Evolutionary conservation across 2,888 invertebrate genomes (phyloP).

Genomic region (Limnephilus rhombicus): DNA sequence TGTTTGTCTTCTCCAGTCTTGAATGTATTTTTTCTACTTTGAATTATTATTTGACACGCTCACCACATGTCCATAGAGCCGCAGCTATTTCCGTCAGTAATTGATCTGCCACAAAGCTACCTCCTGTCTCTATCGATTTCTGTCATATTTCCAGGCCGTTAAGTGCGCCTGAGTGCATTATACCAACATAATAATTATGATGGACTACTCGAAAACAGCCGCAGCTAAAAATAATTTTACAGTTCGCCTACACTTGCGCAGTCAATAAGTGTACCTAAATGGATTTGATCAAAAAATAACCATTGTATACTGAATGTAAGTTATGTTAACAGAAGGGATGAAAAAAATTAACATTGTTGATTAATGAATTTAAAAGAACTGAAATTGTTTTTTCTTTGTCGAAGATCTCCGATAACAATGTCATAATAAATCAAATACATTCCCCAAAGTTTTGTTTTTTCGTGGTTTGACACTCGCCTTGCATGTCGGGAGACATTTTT

Average conservation of each 20-base stretch:
- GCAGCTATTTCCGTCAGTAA: conserved; percentile 37
- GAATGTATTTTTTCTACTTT: conserved; percentile 31
- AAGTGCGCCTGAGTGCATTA: conserved; percentile 43
- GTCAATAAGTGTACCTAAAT: not conserved
- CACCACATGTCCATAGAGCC: conserved; percentile 32
- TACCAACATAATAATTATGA: conserved; percentile 26
- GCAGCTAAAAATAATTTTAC: conserved; percentile 3
- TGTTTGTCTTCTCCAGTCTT: conserved; percentile 27
- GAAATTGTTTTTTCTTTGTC: not conserved
- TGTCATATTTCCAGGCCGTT: conserved; percentile 33
- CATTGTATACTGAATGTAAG: not conserved
- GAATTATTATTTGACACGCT: conserved; percentile 34
- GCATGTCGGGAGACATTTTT: conserved; percentile 26
- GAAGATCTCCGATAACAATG: conserved; percentile 21
- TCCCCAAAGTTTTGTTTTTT: not conserved
- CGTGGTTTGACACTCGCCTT: not conserved
- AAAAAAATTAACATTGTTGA: conserved; percentile 12
- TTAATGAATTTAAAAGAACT: conserved; percentile 18
- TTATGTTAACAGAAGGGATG: not conserved
- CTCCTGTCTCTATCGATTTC: conserved; percentile 32
- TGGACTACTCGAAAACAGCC: conserved; percentile 14
- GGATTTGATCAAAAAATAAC: not conserved
- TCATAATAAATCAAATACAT: conserved; percentile 19
- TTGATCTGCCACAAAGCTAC: conserved; percentile 39
- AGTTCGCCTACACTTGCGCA: not conserved